phyloP scores from a whole-genome alignment of 2,113 vertebrate genomes.

The Anguilla rostrata region DNA sequence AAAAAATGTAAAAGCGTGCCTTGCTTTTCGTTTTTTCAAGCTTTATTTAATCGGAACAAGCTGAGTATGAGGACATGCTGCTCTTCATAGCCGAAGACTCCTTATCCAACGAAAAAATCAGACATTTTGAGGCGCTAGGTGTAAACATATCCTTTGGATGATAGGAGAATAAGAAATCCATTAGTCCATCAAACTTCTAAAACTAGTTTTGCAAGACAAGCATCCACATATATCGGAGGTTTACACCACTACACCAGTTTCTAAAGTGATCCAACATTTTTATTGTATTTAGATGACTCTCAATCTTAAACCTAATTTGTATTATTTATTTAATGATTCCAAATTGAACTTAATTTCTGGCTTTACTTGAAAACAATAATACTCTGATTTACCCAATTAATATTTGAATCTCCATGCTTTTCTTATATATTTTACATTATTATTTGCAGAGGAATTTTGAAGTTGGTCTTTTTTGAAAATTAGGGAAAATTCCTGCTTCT shows the following conservation, averaged over 20 bases:
- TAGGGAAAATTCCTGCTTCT: neutral
- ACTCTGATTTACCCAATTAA: neutral
- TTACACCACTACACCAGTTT: neutral
- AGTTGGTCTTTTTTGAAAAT: neutral
- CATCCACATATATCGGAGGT: neutral
- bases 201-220: slow-evolving; percentile 4
- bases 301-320: slow-evolving; percentile 5
- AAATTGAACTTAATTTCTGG: neutral
- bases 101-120: slow-evolving; percentile 11
- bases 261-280: slow-evolving; percentile 10
- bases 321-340: neutral
- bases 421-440: neutral
- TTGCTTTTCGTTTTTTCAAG: neutral
- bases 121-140: neutral
- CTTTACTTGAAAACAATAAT: neutral
- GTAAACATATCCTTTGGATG: slow-evolving; percentile 7
- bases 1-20: neutral
- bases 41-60: neutral
- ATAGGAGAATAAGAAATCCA: slow-evolving; percentile 18
- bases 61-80: neutral
- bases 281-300: slow-evolving; percentile 19
- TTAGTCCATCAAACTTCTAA: slow-evolving; percentile 6
- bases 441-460: neutral
- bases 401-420: neutral
- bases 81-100: neutral